phyloP scores from a whole-genome alignment of 2,113 vertebrate species.

The Oncorhynchus masou region DNA sequence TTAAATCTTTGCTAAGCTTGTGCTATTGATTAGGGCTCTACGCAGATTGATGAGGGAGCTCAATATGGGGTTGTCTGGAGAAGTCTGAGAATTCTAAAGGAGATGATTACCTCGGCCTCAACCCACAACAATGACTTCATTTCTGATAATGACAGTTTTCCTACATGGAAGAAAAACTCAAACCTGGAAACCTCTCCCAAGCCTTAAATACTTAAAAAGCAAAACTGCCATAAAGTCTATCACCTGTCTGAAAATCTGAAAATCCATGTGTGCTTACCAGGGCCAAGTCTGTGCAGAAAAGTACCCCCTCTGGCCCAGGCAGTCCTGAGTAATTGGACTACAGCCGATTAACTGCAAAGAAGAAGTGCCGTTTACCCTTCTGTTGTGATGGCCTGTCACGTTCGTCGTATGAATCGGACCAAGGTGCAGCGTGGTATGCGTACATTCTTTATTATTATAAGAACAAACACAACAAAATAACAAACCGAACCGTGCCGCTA shows the following conservation, averaged over 20 bases:
- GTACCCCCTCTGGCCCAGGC: conserved; percentile 16
- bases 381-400: conserved; percentile 1
- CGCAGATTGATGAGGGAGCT: conserved; percentile 29
- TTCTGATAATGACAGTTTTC: not conserved
- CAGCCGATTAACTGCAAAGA: conserved; percentile 36
- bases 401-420: too few species aligned
- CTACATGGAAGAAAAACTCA: not conserved
- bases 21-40: conserved; percentile 53
- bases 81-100: not conserved
- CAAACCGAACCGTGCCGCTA: too few species aligned
- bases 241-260: conserved; percentile 34
- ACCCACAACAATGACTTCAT: not conserved
- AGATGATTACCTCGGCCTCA: not conserved
- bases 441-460: too few species aligned
- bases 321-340: conserved; percentile 49
- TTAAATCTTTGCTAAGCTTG: conserved; percentile 46
- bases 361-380: conserved; percentile 26
- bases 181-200: not conserved
- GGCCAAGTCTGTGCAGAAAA: conserved; percentile 37
- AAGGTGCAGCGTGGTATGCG: too few species aligned
- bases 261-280: conserved; percentile 12
- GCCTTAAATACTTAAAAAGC: conserved; percentile 20
- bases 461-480: too few species aligned
- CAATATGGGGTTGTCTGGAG: not conserved
- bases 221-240: conserved; percentile 5